Percentiles rank a stretch among this genome's conserved stretches.
Evolutionary conservation across 2,113 vertebrate genomes (phyloP).

Genomic region (Brienomyrus brachyistius): DNA sequence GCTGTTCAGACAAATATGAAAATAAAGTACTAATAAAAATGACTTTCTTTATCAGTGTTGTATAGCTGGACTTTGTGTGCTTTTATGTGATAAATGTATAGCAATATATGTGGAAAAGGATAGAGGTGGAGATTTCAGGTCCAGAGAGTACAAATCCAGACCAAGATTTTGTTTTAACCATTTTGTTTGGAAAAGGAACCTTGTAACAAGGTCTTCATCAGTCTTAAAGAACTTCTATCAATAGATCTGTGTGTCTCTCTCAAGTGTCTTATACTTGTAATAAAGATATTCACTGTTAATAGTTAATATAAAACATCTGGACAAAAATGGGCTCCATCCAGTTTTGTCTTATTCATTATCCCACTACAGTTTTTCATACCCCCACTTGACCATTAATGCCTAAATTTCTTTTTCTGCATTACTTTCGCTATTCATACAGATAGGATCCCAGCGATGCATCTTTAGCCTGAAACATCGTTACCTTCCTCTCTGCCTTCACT

Average conservation of each 20-base stretch:
- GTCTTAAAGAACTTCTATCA: not conserved
- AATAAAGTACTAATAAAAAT: not conserved
- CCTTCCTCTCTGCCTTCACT: conserved; percentile 16
- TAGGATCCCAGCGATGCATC: not conserved
- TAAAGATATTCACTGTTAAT: not conserved
- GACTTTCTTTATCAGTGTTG: not conserved
- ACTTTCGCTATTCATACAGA: not conserved
- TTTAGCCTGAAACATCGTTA: conserved; percentile 21
- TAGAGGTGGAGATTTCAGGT: not conserved
- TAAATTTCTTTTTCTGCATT: not conserved
- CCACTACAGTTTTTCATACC: not conserved
- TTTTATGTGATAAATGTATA: not conserved
- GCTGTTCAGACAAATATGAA: not conserved
- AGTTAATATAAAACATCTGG: not conserved
- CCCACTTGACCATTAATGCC: not conserved
- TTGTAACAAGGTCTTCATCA: not conserved
- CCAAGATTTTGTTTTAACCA: too few relatives aligned
- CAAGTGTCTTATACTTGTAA: not conserved
- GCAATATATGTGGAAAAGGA: not conserved
- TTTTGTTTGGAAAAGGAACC: not conserved
- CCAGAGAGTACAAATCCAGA: too few relatives aligned
- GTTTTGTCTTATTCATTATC: not conserved
- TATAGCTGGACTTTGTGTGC: not conserved
- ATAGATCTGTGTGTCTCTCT: not conserved
- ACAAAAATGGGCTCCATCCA: not conserved